Base-by-base conservation (phyloP, 2,888 invertebrate species). In the Lasioglossum calceatum region DNA sequence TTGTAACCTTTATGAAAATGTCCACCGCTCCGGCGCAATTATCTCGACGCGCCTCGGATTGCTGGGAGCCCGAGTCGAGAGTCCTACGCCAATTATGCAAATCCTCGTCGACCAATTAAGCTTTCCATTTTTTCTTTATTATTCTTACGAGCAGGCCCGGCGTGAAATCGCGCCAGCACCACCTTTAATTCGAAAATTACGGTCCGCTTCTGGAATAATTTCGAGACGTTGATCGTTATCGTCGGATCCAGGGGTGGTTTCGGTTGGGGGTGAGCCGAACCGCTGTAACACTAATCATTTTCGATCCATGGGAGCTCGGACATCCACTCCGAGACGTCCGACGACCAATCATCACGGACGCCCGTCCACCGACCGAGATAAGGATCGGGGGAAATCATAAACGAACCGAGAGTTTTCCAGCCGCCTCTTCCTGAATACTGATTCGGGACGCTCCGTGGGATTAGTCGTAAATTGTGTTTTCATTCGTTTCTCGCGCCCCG, bases 21-120 rank as follows among this genome's bases (percentile, higher is more conserved):
- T 78, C 80, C 80, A 70, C 71, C 47, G 58, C 82, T 81, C 78
- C n/a, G n/a, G 54, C 54, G 84, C 80, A 90, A 90, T 89, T 89
- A 89, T 81, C 78, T 54, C 14, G 73, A 73, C 58, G 85, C 47
- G 82, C 67, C 89, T 84, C 54, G 85, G 71, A 79, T 61, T 73
- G 84, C 79, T 73, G 42, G 50, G 32, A 79, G 47, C 77, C 36
- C 16, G 81, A 85, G 75, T 89, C 86, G 10, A 36, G 36, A 76
- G 70, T 82, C 80, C 67, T 91, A 79, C 87, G 82, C 92, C 88
- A 92, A 91, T 92, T 92, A 89, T 92, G 91, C 79, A 92, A 92
- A 92, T 90, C 78, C 75, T 14, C 23, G 64, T 71, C 27, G 82
- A 79, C 84, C 90, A 88, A 90, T 90, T 89, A 88, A 90, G 83